Evolutionary conservation across 2,113 vertebrate genomes (phyloP).

Genomic region (Orycteropus afer): DNA sequence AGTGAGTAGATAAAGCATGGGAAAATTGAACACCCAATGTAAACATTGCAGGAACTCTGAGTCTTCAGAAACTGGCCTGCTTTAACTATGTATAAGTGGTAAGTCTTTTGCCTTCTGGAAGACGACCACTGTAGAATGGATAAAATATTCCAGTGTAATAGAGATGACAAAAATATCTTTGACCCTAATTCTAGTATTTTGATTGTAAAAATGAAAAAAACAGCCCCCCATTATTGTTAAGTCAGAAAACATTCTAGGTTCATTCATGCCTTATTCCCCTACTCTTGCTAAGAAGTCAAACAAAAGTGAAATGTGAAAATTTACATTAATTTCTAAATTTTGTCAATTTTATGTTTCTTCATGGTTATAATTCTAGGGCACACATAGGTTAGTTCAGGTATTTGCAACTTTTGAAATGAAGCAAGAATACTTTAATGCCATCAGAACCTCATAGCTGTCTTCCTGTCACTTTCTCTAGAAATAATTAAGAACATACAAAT

Average conservation of each 20-base stretch:
- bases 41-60: not conserved
- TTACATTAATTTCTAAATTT: not conserved
- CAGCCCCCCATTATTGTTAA: not conserved
- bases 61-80: not conserved
- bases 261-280: not conserved
- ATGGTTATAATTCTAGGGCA: not conserved
- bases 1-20: not conserved
- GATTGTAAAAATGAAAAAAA: not conserved
- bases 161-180: slow-evolving; percentile 37
- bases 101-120: not conserved
- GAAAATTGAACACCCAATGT: not conserved
- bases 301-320: not conserved
- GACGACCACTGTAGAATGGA: not conserved
- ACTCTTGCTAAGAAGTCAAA: slow-evolving; percentile 10
- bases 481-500: slow-evolving; percentile 44
- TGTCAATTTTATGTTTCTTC: not conserved
- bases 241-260: slow-evolving; percentile 16
- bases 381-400: not conserved
- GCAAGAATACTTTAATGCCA: not conserved
- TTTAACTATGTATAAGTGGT: not conserved
- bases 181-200: slow-evolving; percentile 17
- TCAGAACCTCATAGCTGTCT: not conserved
- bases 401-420: not conserved
- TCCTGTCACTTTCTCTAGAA: not conserved
- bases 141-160: slow-evolving; percentile 46